Evolutionary conservation across 2,113 vertebrate genomes (phyloP).

Genomic region (Sigmodon hispidus): DNA sequence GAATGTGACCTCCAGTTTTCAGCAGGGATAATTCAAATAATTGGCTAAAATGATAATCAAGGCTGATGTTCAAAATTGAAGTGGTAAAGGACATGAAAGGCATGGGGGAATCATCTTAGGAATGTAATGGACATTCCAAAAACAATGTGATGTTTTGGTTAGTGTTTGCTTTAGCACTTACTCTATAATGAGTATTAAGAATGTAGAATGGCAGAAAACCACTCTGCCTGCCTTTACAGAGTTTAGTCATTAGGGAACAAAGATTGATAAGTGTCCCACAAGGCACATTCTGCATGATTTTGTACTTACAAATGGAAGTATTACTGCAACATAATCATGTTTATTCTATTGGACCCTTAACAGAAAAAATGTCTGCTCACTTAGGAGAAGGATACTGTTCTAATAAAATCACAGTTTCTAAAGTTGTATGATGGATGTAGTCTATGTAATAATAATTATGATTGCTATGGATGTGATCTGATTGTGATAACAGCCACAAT

Average conservation of each 20-base stretch:
- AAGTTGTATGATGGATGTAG: not conserved
- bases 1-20: not conserved
- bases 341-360: not conserved
- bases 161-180: not conserved
- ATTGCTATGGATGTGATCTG: not conserved
- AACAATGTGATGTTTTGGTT: no score
- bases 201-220: not conserved
- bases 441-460: not conserved
- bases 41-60: not conserved
- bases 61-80: not conserved
- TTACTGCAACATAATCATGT: not conserved
- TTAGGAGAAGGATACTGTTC: not conserved
- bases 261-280: not conserved
- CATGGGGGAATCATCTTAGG: not conserved
- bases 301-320: not conserved
- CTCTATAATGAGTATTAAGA: not conserved
- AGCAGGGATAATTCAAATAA: not conserved
- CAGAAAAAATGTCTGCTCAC: not conserved
- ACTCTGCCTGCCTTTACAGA: not conserved
- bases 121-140: no score
- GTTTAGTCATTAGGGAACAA: not conserved
- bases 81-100: not conserved
- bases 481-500: not conserved
- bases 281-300: not conserved
- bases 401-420: not conserved